phyloP scores from a whole-genome alignment of 2,888 invertebrate species.

The Ellobium chinense region DNA sequence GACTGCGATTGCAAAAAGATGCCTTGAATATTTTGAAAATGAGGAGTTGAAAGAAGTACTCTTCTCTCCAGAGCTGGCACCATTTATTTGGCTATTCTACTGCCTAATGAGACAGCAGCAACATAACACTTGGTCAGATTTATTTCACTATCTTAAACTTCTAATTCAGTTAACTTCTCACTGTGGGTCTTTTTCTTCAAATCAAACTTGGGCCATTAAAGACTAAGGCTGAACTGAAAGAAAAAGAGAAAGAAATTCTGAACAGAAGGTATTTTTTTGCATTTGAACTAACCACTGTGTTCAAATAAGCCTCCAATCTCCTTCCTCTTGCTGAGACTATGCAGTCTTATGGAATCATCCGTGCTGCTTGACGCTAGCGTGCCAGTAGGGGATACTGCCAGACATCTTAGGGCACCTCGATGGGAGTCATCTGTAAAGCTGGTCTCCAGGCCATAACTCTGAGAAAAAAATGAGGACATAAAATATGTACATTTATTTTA shows the following conservation, averaged over 20 bases:
- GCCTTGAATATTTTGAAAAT: too few relatives aligned
- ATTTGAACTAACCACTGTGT: conserved; percentile 84
- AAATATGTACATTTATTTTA: too few relatives aligned
- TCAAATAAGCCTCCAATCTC: conserved; percentile 90
- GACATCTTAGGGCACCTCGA: conserved; percentile 87
- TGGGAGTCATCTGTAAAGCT: conserved; percentile 95
- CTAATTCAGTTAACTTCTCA: neutral
- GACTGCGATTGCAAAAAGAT: too few relatives aligned
- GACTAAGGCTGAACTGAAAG: too few relatives aligned
- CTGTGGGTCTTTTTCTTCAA: neutral
- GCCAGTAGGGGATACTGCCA: conserved; percentile 85
- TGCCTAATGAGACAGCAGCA: too few relatives aligned
- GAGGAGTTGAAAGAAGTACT: too few relatives aligned
- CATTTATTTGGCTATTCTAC: too few relatives aligned
- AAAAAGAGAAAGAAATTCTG: neutral
- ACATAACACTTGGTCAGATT: too few relatives aligned
- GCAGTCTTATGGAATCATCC: conserved; percentile 92
- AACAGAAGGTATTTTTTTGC: neutral
- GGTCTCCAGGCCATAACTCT: conserved; percentile 84
- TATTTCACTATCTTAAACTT: neutral
- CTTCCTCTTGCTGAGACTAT: conserved; percentile 88
- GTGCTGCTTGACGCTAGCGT: conserved; percentile 91
- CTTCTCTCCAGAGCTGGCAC: too few relatives aligned
- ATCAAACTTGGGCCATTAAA: neutral
- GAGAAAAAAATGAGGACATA: too few relatives aligned